phyloP scores from a whole-genome alignment of 2,113 vertebrate genomes.

The Motacilla tschutschensis region DNA sequence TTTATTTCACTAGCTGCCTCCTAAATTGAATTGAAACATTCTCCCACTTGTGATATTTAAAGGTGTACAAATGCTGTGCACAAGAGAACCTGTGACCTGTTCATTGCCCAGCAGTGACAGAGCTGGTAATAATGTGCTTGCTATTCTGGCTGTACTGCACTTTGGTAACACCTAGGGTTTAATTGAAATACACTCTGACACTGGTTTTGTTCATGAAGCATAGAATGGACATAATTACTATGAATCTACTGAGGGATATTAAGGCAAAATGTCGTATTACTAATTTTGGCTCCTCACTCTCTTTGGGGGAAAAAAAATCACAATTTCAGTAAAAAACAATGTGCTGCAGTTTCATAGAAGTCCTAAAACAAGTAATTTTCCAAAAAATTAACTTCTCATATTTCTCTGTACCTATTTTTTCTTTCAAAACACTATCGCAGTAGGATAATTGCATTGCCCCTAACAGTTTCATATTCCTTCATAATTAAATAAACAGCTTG shows the following conservation, averaged over 20 bases:
- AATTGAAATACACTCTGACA: conserved; percentile 74
- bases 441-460: conserved; percentile 62
- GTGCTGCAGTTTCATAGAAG: conserved; percentile 11
- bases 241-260: conserved; percentile 50
- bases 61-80: conserved; percentile 26
- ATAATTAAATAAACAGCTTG: conserved; percentile 77
- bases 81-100: conserved; percentile 61
- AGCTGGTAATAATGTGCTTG: conserved; percentile 67
- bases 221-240: conserved; percentile 53
- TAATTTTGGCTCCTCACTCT: conserved; percentile 49
- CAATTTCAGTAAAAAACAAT: conserved; percentile 27
- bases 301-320: not conserved
- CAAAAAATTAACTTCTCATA: conserved; percentile 31
- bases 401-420: conserved; percentile 42
- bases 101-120: conserved; percentile 68
- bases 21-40: conserved; percentile 57
- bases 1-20: conserved; percentile 25
- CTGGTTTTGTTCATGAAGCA: conserved; percentile 66
- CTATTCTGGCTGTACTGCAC: conserved; percentile 63
- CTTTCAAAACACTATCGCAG: conserved; percentile 43
- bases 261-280: conserved; percentile 46
- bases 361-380: conserved; percentile 44
- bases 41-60: conserved; percentile 68
- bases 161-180: conserved; percentile 66
- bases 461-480: conserved; percentile 66